phyloP scores from a whole-genome alignment of 2,113 vertebrate species.

The Hemicordylus capensis region DNA sequence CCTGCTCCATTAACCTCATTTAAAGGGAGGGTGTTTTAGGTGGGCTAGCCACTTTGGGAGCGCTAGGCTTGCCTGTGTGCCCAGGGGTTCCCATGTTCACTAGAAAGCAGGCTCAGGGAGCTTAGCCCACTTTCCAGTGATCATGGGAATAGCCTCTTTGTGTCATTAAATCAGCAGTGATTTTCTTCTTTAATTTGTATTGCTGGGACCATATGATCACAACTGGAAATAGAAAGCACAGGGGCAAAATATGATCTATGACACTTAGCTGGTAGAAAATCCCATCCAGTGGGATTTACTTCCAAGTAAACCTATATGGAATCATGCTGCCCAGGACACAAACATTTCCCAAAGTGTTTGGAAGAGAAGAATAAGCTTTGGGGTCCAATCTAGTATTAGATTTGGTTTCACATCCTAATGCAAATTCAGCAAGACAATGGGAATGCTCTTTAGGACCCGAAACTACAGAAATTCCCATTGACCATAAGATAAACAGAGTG shows the following conservation, averaged over 20 bases:
- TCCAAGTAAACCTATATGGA: not conserved
- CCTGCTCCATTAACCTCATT: too few species aligned
- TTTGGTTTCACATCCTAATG: not conserved
- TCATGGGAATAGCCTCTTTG: too few species aligned
- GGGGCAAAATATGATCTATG: not conserved
- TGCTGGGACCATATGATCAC: not conserved
- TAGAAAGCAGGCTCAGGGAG: too few species aligned
- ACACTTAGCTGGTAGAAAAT: not conserved
- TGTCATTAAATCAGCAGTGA: not conserved
- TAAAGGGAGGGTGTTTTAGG: too few species aligned
- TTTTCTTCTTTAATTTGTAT: not conserved
- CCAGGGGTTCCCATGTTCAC: too few species aligned
- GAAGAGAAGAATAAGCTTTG: not conserved
- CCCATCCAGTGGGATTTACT: not conserved
- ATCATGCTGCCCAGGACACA: not conserved
- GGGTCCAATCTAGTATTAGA: not conserved
- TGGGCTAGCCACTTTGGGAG: too few species aligned
- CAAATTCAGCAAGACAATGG: not conserved
- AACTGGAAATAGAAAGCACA: not conserved
- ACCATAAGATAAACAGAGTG: not conserved
- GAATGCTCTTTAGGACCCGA: not conserved
- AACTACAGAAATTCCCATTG: not conserved
- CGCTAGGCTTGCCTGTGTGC: too few species aligned
- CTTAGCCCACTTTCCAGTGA: too few species aligned
- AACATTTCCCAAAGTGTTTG: not conserved